A percentile compares a stretch with the other conserved stretches of the same genome.
Conservation (phyloP, 2,113 vertebrate genomes). For the Apteryx owenii region DNA sequence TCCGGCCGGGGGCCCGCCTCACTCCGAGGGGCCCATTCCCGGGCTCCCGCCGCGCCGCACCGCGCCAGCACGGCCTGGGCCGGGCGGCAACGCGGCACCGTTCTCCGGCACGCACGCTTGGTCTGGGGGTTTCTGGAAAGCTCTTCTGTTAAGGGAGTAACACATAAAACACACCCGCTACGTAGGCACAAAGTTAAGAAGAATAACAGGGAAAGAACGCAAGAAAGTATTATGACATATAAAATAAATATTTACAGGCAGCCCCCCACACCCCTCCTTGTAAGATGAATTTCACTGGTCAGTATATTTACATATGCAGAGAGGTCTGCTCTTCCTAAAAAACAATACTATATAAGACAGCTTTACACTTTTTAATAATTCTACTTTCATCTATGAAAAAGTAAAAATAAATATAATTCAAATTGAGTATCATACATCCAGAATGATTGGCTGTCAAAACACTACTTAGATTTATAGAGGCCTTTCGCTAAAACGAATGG, state of each 20-base stretch:
- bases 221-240: not conserved
- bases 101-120: too few relatives aligned
- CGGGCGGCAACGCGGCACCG: too few relatives aligned
- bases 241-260: not conserved
- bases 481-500: slow-evolving; percentile 11
- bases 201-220: not conserved
- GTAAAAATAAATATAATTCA: not conserved
- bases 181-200: not conserved
- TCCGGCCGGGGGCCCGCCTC: too few relatives aligned
- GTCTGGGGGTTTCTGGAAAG: not conserved
- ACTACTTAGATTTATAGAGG: not conserved
- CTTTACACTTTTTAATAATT: not conserved
- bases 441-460: slow-evolving; percentile 2
- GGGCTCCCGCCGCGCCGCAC: too few relatives aligned
- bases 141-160: not conserved
- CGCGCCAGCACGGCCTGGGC: too few relatives aligned
- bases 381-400: not conserved
- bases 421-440: not conserved
- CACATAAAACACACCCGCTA: not conserved
- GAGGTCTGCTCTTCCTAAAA: not conserved
- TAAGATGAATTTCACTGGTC: not conserved
- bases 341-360: not conserved
- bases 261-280: not conserved
- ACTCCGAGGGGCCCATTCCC: too few relatives aligned
- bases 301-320: not conserved